phyloP scores from a whole-genome alignment of 1,140 invertebrate genomes.

The Euwallacea similis region DNA sequence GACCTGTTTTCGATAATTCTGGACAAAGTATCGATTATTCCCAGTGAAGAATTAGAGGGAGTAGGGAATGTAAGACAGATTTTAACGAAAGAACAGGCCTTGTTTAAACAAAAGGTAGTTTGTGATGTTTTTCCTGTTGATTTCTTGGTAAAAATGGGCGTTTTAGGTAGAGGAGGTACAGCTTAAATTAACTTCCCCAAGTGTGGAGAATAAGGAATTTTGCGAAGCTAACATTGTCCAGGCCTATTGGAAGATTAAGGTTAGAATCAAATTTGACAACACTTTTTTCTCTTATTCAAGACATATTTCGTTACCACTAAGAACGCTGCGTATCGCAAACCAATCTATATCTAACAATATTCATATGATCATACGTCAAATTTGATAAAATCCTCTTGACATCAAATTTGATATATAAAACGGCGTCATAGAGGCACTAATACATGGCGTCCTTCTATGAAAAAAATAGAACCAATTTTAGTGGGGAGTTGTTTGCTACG shows the following conservation, averaged over 20 bases:
- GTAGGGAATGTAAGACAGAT: conserved; percentile 59
- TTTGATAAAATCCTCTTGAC: too few species aligned
- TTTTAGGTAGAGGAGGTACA: conserved; percentile 69
- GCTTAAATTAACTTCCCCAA: conserved; percentile 67
- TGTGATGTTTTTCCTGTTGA: neutral
- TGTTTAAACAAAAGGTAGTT: conserved; percentile 66
- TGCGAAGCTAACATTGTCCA: conserved; percentile 28
- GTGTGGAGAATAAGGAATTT: conserved; percentile 57
- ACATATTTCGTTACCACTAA: too few species aligned
- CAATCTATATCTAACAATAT: too few species aligned
- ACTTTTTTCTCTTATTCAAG: too few species aligned
- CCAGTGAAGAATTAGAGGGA: conserved; percentile 57
- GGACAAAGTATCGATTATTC: conserved; percentile 58
- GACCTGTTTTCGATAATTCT: conserved; percentile 69
- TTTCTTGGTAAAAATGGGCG: neutral
- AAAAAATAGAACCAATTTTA: neutral
- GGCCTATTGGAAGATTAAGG: conserved; percentile 31
- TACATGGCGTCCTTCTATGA: neutral
- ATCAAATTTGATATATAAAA: too few species aligned
- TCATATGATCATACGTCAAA: too few species aligned
- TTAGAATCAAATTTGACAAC: neutral
- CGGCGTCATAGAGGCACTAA: too few species aligned
- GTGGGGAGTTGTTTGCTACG: neutral
- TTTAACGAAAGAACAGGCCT: conserved; percentile 65
- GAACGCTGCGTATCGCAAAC: too few species aligned